phyloP scores from a whole-genome alignment of 2,113 vertebrate species.

The Amia ocellicauda region DNA sequence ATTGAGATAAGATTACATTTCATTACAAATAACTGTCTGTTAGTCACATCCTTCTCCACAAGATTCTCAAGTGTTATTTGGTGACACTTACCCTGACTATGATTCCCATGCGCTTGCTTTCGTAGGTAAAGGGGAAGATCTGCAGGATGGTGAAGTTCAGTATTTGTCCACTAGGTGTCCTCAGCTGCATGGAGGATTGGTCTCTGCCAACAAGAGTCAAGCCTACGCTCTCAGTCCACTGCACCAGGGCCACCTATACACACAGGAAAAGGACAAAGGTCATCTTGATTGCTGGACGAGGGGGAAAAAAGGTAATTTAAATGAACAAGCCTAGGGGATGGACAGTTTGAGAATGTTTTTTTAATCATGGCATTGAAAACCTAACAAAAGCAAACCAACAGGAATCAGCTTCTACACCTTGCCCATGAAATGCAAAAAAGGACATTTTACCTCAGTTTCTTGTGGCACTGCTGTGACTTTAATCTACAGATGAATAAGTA shows the following conservation, averaged over 20 bases:
- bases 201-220: constrained; percentile 93
- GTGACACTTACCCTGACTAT: constrained; percentile 82
- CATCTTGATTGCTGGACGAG: constrained; percentile 16
- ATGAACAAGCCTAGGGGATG: not conserved
- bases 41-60: no score
- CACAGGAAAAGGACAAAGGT: constrained; percentile 27
- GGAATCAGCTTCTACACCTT: no score
- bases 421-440: no score
- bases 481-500: no score
- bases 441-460: no score
- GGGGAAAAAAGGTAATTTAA: constrained; percentile 16
- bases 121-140: constrained; percentile 96
- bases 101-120: constrained; percentile 97
- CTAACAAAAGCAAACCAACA: no score
- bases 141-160: constrained; percentile 96
- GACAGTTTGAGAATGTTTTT: no score
- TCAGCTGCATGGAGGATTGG: constrained; percentile 95
- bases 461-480: no score
- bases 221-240: constrained; percentile 96
- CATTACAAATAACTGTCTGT: no score
- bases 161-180: constrained; percentile 96
- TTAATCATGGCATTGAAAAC: no score
- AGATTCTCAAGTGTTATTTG: no score
- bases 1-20: no score
- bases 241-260: constrained; percentile 90